A percentile compares a stretch with the other conserved stretches of the same genome.
phyloP scores from a whole-genome alignment of 2,888 invertebrate species.

The Anorthoa munda region DNA sequence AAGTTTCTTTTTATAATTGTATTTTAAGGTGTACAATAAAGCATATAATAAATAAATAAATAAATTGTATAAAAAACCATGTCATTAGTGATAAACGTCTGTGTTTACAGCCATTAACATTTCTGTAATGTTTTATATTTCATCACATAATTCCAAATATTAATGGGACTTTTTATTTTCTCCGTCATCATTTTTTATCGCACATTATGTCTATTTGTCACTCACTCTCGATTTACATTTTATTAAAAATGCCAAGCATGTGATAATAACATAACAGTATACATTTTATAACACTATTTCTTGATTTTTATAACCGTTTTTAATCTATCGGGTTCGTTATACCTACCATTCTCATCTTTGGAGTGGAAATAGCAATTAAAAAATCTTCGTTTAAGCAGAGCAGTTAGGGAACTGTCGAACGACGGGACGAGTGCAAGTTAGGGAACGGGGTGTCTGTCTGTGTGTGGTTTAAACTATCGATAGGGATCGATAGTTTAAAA shows the following conservation, averaged over 20 bases:
- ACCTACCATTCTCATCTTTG: too few relatives aligned
- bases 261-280: background rate
- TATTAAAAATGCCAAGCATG: background rate
- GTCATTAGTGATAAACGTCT: slow-evolving; percentile 31
- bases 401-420: too few relatives aligned
- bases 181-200: background rate
- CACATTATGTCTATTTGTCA: slow-evolving; percentile 2
- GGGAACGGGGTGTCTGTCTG: too few relatives aligned
- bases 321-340: background rate
- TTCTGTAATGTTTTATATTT: slow-evolving; percentile 21
- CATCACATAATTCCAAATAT: slow-evolving; percentile 14
- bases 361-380: too few relatives aligned
- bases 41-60: too few relatives aligned
- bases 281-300: background rate
- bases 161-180: slow-evolving; percentile 9
- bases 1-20: too few relatives aligned
- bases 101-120: slow-evolving; percentile 35
- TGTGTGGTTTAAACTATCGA: too few relatives aligned
- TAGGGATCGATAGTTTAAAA: too few relatives aligned
- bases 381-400: too few relatives aligned
- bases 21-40: too few relatives aligned
- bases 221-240: background rate
- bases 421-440: too few relatives aligned
- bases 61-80: background rate
- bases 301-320: background rate